Evolutionary conservation across 2,113 vertebrate genomes (phyloP).

Genomic region (Empidonax traillii): DNA sequence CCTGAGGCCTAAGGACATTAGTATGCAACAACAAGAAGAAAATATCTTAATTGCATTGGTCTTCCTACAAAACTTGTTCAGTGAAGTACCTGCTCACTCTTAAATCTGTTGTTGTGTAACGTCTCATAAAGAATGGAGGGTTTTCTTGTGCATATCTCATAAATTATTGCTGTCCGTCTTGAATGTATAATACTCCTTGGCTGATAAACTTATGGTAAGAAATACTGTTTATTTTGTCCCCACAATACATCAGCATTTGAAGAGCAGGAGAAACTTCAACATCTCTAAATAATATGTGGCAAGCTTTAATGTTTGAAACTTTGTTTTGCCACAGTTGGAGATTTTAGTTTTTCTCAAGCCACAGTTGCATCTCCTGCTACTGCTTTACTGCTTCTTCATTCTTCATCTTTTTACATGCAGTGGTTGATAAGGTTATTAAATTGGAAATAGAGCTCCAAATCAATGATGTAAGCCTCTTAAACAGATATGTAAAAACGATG

Average conservation of each 20-base stretch:
- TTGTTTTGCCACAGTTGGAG: not conserved
- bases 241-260: not conserved
- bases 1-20: not conserved
- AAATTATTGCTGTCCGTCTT: constrained; percentile 2
- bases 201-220: not conserved
- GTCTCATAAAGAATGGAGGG: not conserved
- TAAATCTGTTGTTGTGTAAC: constrained; percentile 7
- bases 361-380: not conserved
- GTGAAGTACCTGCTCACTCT: not conserved
- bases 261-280: not conserved
- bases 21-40: not conserved
- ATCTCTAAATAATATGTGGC: not conserved
- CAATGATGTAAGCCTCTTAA: not conserved
- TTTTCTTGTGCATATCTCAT: not conserved
- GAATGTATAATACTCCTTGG: not conserved
- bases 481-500: not conserved
- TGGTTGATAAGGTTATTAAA: not conserved
- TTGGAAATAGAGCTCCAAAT: not conserved
- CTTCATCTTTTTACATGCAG: not conserved
- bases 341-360: not conserved
- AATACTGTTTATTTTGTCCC: not conserved
- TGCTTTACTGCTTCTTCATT: not conserved
- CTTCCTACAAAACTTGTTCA: not conserved
- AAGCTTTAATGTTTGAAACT: not conserved
- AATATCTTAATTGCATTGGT: not conserved